Conservation (phyloP, 2,888 invertebrate species). For the Liposcelis brunnea region DNA sequence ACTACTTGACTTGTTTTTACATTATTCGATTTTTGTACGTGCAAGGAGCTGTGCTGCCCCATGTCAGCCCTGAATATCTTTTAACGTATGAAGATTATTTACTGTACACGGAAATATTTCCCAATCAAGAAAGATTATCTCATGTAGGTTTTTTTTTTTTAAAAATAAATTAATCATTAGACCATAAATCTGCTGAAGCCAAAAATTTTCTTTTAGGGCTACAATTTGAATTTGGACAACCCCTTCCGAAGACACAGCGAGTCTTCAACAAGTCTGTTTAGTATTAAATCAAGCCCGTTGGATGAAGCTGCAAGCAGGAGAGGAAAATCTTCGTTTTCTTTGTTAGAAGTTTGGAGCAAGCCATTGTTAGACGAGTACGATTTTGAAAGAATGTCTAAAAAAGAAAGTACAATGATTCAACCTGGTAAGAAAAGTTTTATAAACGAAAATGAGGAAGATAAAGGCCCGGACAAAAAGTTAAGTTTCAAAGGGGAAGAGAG, state of each 20-base stretch:
- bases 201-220: conserved; percentile 4
- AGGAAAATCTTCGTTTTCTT: too few species aligned
- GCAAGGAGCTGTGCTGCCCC: conserved; percentile 25
- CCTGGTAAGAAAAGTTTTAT: conserved; percentile 13
- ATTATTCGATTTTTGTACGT: conserved; percentile 23
- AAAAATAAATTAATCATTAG: too few species aligned
- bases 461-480: too few species aligned
- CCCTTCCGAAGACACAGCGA: too few species aligned
- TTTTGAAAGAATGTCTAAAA: conserved; percentile 9
- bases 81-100: conserved; percentile 27
- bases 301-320: too few species aligned
- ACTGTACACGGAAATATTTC: conserved; percentile 11
- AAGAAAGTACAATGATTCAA: conserved; percentile 3
- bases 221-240: too few species aligned
- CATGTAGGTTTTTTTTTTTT: conserved; percentile 7
- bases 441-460: too few species aligned
- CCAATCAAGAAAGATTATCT: conserved; percentile 9
- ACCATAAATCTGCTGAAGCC: too few species aligned
- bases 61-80: conserved; percentile 26
- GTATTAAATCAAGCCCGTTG: too few species aligned
- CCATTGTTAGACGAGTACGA: conserved; percentile 19
- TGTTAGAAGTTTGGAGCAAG: conserved; percentile 19
- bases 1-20: conserved; percentile 23
- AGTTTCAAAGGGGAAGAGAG: too few species aligned
- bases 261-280: too few species aligned